Percentiles rank a stretch among this genome's conserved stretches.
Evolutionary conservation across 2,888 invertebrate genomes (phyloP).

Genomic region (Mamestra brassicae): DNA sequence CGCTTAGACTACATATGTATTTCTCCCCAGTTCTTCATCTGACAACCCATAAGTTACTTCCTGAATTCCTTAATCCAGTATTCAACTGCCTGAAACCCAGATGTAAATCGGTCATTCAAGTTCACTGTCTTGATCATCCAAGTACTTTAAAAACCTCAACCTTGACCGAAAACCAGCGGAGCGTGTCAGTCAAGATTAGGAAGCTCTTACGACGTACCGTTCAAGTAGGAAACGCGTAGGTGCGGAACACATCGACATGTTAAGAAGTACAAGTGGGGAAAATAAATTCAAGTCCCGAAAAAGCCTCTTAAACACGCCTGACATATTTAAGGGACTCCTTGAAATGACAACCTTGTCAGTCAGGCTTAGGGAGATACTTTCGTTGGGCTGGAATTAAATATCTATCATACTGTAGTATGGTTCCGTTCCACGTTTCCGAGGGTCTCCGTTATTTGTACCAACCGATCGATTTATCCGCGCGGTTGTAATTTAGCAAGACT

Average conservation of each 20-base stretch:
- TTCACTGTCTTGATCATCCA: conserved; percentile 22
- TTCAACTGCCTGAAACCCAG: background rate
- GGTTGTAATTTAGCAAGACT: background rate
- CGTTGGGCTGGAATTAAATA: conserved; percentile 2
- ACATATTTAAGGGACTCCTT: conserved; percentile 32
- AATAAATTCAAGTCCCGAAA: conserved; percentile 41
- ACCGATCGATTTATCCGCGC: background rate
- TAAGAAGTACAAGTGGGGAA: conserved; percentile 34
- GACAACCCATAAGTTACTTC: background rate
- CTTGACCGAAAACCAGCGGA: conserved; percentile 38
- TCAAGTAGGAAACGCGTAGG: conserved; percentile 51
- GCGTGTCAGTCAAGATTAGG: conserved; percentile 61
- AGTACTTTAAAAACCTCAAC: conserved; percentile 26
- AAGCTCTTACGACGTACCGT: conserved; percentile 47
- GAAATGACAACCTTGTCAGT: conserved; percentile 42
- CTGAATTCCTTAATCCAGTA: no score
- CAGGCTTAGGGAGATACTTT: conserved; percentile 29
- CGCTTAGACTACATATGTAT: conserved; percentile 6
- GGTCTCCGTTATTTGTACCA: background rate
- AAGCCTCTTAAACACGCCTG: conserved; percentile 40
- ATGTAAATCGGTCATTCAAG: conserved; percentile 7
- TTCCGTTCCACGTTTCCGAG: background rate
- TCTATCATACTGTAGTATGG: background rate
- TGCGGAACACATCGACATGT: conserved; percentile 48
- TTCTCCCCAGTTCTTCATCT: background rate